Evolutionary conservation across 2,888 invertebrate genomes (phyloP), one percentile per base, ranked within the genome.

Genomic region (Melikaiella ostensackeni): DNA sequence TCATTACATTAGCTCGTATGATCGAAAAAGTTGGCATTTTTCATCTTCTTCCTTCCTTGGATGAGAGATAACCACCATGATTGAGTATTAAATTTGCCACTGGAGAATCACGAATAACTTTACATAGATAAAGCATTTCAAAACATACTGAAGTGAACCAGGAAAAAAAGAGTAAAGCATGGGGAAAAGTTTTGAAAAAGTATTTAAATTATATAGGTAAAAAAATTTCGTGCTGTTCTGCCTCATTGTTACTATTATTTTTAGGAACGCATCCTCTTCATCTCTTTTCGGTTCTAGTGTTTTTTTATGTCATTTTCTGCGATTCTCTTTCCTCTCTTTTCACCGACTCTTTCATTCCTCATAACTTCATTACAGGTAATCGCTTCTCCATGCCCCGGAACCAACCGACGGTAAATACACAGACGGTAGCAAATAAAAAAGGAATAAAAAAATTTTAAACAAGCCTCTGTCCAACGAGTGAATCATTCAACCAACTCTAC

Each of bases 361-460:
- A 70, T 70, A 70, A 70, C 66, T 70, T 70, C 66, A 70, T 70
- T 70, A 46, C 46, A 46, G 66, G 66, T 70, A 70, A 70, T 70
- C 66, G 66, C 27, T 50, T 70, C 66, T 70, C n/a, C 46, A 46
- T 70, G 50, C 30, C 66, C 66, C 46, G 66, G 66, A 70, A 70
- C 66, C 30, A 70, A 70, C 46, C 30, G 66, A 46, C 46, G 46
- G 63, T 63, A 63, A 63, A 63, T 63, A 63, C 63, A 63, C 63
- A 63, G 35, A 63, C 63, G 33, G 46, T 50, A 70, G 66, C 46
- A 70, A 46, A 46, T 66, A 70, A 70, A 70, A 70, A 70, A 30
- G 11, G 42, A 7, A 13, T n/a, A 46, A 50, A 70, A 70, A 70
- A 42, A 46, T 42, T 64, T 27, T 42, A 66, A 66, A 66, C 66